These are phyloP conservation scores for Drosophila pseudotakahashii DNA, from an alignment of 2,888 invertebrate species.

Conservation along the genomic window DNA sequence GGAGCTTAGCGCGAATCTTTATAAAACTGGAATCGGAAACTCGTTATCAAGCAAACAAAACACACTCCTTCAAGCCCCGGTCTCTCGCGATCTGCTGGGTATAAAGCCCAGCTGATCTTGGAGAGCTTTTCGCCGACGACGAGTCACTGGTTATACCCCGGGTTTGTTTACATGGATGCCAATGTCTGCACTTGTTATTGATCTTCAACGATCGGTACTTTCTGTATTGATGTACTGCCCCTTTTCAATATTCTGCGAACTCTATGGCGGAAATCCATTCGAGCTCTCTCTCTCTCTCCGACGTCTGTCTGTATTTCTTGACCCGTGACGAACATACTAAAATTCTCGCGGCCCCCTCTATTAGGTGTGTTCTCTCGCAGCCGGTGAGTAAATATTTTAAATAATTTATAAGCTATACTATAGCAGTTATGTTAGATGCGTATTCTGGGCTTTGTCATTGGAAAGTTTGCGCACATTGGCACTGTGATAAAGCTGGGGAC, in stretches of 20 bases:
- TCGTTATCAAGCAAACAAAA: constrained; percentile 53
- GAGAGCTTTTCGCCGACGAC: constrained; percentile 7
- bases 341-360: neutral
- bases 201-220: constrained; percentile 21
- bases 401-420: constrained; percentile 24
- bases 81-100: constrained; percentile 1
- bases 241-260: constrained; percentile 15
- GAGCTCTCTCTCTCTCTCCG: constrained; percentile 4
- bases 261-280: constrained; percentile 17
- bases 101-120: constrained; percentile 31
- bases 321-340: constrained; percentile 16
- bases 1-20: constrained; percentile 43
- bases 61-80: constrained; percentile 15
- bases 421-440: constrained; percentile 25
- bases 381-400: constrained; percentile 17
- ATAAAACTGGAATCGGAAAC: constrained; percentile 66
- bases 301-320: neutral
- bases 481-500: constrained; percentile 14
- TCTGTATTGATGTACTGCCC: constrained; percentile 12
- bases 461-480: constrained; percentile 19
- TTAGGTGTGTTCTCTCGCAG: neutral
- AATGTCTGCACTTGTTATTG: constrained; percentile 36
- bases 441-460: constrained; percentile 32
- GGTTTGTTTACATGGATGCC: constrained; percentile 20
- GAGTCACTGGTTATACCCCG: constrained; percentile 37